Conservation (phyloP, 1,140 invertebrate genomes). For the Chrysoperla carnea region DNA sequence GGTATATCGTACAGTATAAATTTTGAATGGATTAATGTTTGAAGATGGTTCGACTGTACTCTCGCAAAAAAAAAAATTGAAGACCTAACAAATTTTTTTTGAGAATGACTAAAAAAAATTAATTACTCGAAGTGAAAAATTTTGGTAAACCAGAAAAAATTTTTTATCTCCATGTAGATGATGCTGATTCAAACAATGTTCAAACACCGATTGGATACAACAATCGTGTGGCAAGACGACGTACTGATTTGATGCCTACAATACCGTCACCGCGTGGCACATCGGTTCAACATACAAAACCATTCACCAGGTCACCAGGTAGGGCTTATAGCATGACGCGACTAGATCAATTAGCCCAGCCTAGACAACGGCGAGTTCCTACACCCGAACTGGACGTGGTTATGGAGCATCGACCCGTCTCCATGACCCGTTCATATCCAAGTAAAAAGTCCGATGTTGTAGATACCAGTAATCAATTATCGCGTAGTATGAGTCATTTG, state of each 20-base stretch:
- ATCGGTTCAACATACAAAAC: slow-evolving; percentile 26
- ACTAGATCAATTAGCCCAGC: slow-evolving; percentile 66
- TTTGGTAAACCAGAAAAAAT: neutral
- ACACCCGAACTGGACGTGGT: slow-evolving; percentile 32
- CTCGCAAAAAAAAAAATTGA: too few relatives aligned
- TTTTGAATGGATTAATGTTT: too few relatives aligned
- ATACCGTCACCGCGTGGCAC: slow-evolving; percentile 51
- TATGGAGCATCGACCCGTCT: slow-evolving; percentile 24
- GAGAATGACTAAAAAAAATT: too few relatives aligned
- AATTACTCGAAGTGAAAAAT: too few relatives aligned
- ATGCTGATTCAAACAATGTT: neutral
- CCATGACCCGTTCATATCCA: slow-evolving; percentile 18
- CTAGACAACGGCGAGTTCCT: slow-evolving; percentile 28
- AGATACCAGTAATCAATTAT: neutral
- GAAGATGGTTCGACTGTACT: too few relatives aligned
- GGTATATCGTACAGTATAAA: too few relatives aligned
- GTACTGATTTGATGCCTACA: slow-evolving; percentile 79
- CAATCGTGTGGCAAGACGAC: slow-evolving; percentile 48
- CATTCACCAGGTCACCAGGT: slow-evolving; percentile 53
- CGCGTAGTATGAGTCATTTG: slow-evolving; percentile 53
- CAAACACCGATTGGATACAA: neutral
- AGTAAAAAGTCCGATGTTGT: neutral
- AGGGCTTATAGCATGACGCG: slow-evolving; percentile 84
- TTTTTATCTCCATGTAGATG: neutral
- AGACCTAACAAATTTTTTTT: too few relatives aligned